A percentile compares a stretch with the other conserved stretches of the same genome.
phyloP scores from a whole-genome alignment of 2,888 invertebrate species.

The Drosophila sordidula region DNA sequence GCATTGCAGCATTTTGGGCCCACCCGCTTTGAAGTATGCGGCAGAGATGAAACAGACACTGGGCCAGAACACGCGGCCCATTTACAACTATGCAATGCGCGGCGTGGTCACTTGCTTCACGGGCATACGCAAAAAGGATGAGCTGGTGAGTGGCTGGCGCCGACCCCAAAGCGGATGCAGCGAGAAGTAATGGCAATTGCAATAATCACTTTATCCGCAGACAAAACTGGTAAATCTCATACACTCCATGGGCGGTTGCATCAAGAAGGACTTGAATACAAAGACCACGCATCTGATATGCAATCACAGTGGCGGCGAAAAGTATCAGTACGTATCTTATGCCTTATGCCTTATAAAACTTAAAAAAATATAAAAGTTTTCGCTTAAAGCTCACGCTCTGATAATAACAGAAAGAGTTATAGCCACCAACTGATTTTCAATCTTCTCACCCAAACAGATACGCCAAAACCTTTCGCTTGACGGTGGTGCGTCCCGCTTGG shows the following conservation, averaged over 20 bases:
- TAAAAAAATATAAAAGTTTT: too few relatives aligned
- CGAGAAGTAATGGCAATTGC: not conserved
- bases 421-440: not conserved
- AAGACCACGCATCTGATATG: conserved; percentile 97
- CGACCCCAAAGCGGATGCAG: not conserved
- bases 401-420: too few relatives aligned
- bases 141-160: conserved; percentile 88
- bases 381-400: too few relatives aligned
- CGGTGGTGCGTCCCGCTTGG: conserved; percentile 95
- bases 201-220: conserved; percentile 85
- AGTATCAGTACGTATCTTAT: conserved; percentile 90
- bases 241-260: conserved; percentile 98
- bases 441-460: conserved; percentile 85
- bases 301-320: conserved; percentile 94
- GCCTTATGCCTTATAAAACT: too few relatives aligned
- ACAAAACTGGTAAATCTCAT: conserved; percentile 94
- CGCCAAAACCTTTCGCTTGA: conserved; percentile 95
- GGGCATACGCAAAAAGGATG: conserved; percentile 95
- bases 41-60: conserved; percentile 90
- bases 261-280: conserved; percentile 94
- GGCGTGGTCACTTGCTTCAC: conserved; percentile 96
- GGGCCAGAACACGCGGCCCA: conserved; percentile 90
- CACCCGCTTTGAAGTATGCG: conserved; percentile 91
- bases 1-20: conserved; percentile 89
- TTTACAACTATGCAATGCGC: conserved; percentile 95